Conservation (phyloP, 1,140 invertebrate genomes). For the Carposina sasakii region DNA sequence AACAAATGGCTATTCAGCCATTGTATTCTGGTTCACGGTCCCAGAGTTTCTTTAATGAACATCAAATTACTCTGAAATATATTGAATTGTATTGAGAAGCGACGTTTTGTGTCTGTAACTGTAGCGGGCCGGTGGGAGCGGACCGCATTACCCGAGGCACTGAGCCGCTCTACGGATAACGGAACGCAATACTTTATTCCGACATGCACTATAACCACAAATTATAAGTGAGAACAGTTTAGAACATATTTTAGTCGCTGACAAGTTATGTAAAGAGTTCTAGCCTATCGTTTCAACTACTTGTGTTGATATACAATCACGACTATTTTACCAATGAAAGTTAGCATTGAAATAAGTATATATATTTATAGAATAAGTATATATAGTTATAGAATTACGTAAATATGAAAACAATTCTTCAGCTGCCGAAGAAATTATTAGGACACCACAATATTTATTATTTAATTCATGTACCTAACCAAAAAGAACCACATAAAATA, state of each 20-base stretch:
- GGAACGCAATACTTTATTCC: no score
- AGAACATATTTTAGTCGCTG: slow-evolving; percentile 55
- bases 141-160: slow-evolving; percentile 50
- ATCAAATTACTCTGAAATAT: slow-evolving; percentile 70
- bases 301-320: no score
- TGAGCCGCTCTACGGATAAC: no score
- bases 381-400: no score
- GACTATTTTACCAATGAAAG: no score
- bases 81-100: slow-evolving; percentile 68
- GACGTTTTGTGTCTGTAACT: slow-evolving; percentile 60
- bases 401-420: no score
- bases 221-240: slow-evolving; percentile 72
- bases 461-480: no score
- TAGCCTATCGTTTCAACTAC: no score
- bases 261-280: slow-evolving; percentile 35
- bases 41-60: slow-evolving; percentile 69
- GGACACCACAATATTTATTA: no score
- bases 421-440: no score
- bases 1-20: slow-evolving; percentile 70
- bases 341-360: no score
- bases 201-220: slow-evolving; percentile 68
- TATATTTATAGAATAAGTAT: no score
- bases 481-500: slow-evolving; percentile 10
- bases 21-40: slow-evolving; percentile 71
- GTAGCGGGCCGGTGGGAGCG: slow-evolving; percentile 49